phyloP scores from a whole-genome alignment of 2,888 invertebrate species.

The Ornithoptera alexandrae region DNA sequence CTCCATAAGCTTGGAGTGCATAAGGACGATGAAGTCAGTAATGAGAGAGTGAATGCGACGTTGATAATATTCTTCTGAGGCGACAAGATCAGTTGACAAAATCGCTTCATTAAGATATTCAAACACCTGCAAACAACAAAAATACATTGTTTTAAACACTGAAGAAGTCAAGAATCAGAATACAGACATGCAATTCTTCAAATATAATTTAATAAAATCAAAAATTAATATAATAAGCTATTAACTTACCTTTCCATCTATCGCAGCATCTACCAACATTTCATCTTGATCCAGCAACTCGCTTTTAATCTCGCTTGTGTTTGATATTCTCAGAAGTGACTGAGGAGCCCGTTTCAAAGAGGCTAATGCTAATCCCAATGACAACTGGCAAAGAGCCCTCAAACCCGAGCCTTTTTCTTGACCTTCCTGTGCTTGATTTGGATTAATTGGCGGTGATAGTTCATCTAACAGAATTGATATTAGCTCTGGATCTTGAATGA shows the following conservation, averaged over 20 bases:
- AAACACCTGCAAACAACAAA: constrained; percentile 81
- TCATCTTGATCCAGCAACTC: constrained; percentile 87
- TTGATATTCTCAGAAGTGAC: constrained; percentile 49
- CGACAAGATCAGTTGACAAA: constrained; percentile 84
- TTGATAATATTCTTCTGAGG: constrained; percentile 88
- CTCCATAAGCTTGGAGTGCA: constrained; percentile 90
- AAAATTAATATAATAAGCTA: not conserved
- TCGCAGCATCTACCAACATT: constrained; percentile 87
- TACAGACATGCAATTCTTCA: not conserved
- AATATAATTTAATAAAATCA: too few relatives aligned
- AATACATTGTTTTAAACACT: not conserved
- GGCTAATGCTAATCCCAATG: constrained; percentile 60
- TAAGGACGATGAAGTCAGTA: constrained; percentile 94
- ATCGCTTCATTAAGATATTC: constrained; percentile 87
- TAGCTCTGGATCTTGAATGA: constrained; percentile 81
- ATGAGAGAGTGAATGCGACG: constrained; percentile 90
- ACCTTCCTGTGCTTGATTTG: constrained; percentile 35
- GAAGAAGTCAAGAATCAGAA: too few relatives aligned
- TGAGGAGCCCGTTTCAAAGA: constrained; percentile 69
- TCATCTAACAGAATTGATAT: constrained; percentile 76
- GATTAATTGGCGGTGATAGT: constrained; percentile 54
- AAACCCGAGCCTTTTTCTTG: constrained; percentile 47
- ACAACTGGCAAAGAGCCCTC: constrained; percentile 61
- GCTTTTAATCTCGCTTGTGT: constrained; percentile 40
- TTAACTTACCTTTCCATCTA: constrained; percentile 80